These are phyloP conservation scores for Sphaerophoria taeniata DNA, from an alignment of 2,888 invertebrate genomes.

Conservation along the genomic window DNA sequence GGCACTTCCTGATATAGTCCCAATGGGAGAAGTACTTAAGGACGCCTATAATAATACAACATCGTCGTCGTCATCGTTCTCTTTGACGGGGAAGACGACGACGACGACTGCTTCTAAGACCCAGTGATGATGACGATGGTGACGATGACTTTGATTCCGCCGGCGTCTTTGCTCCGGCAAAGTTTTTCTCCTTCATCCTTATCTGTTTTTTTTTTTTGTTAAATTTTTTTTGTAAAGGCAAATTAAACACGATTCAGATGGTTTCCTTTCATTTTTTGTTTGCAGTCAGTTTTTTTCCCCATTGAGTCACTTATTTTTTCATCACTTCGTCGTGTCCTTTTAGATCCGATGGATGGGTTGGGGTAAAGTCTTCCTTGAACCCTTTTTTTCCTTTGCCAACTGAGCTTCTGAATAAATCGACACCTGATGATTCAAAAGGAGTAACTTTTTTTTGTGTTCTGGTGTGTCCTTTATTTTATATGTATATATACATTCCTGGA, in stretches of 20 bases:
- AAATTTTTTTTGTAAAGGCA: constrained; percentile 58
- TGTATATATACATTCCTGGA: background rate
- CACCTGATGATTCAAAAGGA: constrained; percentile 74
- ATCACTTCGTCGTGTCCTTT: constrained; percentile 47
- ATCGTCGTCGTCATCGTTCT: background rate
- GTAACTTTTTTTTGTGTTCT: constrained; percentile 53
- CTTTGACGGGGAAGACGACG: constrained; percentile 47
- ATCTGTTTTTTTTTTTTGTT: constrained; percentile 29
- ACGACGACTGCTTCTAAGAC: background rate
- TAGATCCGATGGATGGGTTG: background rate
- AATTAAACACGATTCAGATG: constrained; percentile 69
- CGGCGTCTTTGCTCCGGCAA: constrained; percentile 59
- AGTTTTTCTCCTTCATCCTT: constrained; percentile 47
- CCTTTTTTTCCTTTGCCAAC: constrained; percentile 46
- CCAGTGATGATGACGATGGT: constrained; percentile 38
- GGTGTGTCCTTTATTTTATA: constrained; percentile 36
- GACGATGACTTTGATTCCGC: constrained; percentile 64
- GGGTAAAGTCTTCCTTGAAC: constrained; percentile 62
- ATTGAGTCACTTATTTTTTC: constrained; percentile 33
- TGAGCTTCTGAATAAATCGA: constrained; percentile 60
- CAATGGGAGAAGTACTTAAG: constrained; percentile 71
- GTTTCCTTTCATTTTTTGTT: constrained; percentile 31
- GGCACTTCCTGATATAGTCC: constrained; percentile 59
- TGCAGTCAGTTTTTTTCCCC: constrained; percentile 12
- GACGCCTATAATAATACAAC: constrained; percentile 47